Evolutionary conservation across 2,113 vertebrate species (phyloP), one percentile per base, ranked within the genome.

Genomic region (Oreochromis tanganicae): DNA sequence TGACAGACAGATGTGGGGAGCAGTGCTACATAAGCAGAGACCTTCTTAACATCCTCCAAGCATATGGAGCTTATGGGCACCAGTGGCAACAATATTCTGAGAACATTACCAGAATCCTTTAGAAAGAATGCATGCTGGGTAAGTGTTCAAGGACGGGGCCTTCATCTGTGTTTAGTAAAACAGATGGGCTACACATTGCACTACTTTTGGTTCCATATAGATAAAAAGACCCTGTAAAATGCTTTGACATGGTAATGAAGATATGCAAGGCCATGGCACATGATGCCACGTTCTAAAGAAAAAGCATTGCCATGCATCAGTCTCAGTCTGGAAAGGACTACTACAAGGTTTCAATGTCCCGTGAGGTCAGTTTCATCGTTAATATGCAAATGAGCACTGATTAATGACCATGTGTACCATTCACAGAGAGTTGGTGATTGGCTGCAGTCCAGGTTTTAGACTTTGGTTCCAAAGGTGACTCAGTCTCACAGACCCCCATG

Each of bases 1-100:
- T 92, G 87, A 81, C 48, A 63, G 24, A 82, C 91, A 94, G 87
- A 93, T 95, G 91, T 90, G 80, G 4, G 71, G 46, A 80, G 43
- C 46, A 32, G 16, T 24, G 59, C 54, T 79, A 68, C 75, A 83
- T 71, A 66, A 85, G 83, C 75, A 43, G 5, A 57, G 34, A 85
- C 73, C 66, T 90, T 71, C 63, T 81, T 43, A 46, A 71, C 41
- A 13, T 24, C n/a, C 38, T 52, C 46, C 79, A 7, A 84, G 84
- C 91, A 82, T 29, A 61, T 85, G 88, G 82, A 71, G 63, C 50
- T 8, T 17, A 80, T 82, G 32, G 56, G 29, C 19, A 80, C 75
- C 32, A 52, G 11, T 21, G 52, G 10, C 83, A 73, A 68, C 16
- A 24, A 73, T 56, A 43, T 17, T 86, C 24, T 6, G 52, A 36